phyloP scores from a whole-genome alignment of 1,140 invertebrate genomes.

The Drosophila rufa region DNA sequence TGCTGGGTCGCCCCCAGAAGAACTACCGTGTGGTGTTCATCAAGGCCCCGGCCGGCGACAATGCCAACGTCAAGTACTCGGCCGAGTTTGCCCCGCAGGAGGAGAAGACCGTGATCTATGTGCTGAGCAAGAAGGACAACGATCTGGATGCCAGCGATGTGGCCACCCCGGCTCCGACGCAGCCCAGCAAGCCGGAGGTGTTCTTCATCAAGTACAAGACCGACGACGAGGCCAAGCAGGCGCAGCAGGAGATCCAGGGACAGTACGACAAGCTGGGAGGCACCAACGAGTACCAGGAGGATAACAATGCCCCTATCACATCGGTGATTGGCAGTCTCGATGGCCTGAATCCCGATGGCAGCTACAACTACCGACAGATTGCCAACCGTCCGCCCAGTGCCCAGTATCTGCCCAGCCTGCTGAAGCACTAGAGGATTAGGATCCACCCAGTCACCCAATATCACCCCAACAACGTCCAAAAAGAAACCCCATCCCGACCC shows the following conservation, averaged over 20 bases:
- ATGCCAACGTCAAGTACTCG: constrained; percentile 85
- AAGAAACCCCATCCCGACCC: constrained; percentile 15
- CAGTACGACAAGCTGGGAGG: constrained; percentile 83
- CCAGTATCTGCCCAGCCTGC: constrained; percentile 67
- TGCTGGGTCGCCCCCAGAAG: constrained; percentile 88
- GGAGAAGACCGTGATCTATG: constrained; percentile 94
- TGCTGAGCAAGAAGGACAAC: constrained; percentile 91
- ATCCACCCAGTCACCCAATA: background rate
- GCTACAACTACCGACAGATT: constrained; percentile 79
- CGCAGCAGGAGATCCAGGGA: constrained; percentile 83
- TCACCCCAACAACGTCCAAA: constrained; percentile 1
- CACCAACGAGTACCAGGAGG: constrained; percentile 80
- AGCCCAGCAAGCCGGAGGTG: constrained; percentile 91
- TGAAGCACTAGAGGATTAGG: constrained; percentile 54
- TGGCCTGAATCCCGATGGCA: constrained; percentile 78
- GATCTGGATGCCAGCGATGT: constrained; percentile 88
- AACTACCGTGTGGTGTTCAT: constrained; percentile 96
- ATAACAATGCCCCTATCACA: constrained; percentile 75
- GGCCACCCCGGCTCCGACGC: constrained; percentile 90
- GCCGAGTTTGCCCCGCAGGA: constrained; percentile 86
- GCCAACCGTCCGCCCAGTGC: constrained; percentile 47
- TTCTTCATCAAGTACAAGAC: constrained; percentile 92
- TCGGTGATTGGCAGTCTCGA: constrained; percentile 80
- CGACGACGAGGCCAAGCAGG: constrained; percentile 86
- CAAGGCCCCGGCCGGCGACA: constrained; percentile 91